Evolutionary conservation across 2,797 vertebrate genomes (phyloP), one percentile per base, ranked within the genome.

Genomic region (Myotis findleyi): DNA sequence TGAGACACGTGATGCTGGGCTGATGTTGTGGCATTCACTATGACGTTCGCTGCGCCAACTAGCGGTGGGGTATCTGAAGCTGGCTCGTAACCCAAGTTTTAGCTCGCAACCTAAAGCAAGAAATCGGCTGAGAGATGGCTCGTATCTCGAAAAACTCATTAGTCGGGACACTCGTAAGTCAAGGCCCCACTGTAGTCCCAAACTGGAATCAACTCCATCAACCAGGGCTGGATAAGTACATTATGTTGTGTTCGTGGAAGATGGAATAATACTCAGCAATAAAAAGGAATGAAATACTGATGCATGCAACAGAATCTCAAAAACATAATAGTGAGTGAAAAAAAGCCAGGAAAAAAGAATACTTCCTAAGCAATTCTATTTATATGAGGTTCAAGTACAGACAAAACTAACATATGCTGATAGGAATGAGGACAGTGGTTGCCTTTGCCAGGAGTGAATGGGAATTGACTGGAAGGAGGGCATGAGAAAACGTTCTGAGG

Each of bases 221-320:
- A 6, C 11, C 18, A 23, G 44, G 21, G 80, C 18, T 89, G 36
- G 11, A 53, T 87, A 41, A 66, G 51, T 7, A 64, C 59, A 59
- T 7, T 49, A 30, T 62, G 25, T 5, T 44, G 44, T 18, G 44
- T 44, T 18, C 18, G 0, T 72, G 62, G n/a, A 49, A 91, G 69
- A 38, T 69, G 57, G 91, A 94, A 66, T 75, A 83, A 69, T 90
- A 73, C 27, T 62, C 57, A 89, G 47, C 49, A 73, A 25, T 83
- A 38, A 73, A 92, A 89, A 95, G 10, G 20, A 85, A 47, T 16
- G 44, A 68, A 55, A 62, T 55, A 33, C 6, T 23, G 21, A 64
- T 23, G 7, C 11, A 11, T 47, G 9, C 53, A 21, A 59, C 30
- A 88, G 75, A 89, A 44, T 72, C 68, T 76, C 62, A 33, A 47